phyloP scores from a whole-genome alignment of 2,888 invertebrate genomes.

The Ectemnius cavifrons region DNA sequence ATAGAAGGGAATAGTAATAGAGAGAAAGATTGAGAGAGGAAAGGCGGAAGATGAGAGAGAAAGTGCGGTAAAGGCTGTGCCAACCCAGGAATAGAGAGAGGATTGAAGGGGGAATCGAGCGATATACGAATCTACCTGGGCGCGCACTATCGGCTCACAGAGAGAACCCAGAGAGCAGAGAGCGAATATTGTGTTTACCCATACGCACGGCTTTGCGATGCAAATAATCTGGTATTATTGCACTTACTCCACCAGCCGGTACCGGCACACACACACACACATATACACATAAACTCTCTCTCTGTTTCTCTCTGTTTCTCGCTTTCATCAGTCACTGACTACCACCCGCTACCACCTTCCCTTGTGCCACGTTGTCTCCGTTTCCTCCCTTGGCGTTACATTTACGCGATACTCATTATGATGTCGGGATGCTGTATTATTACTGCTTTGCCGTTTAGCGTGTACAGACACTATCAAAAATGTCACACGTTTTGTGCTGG shows the following conservation, averaged over 20 bases:
- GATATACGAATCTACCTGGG: slow-evolving; percentile 69
- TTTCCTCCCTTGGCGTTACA: slow-evolving; percentile 36
- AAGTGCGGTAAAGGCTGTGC: slow-evolving; percentile 6
- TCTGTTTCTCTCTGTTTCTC: slow-evolving; percentile 38
- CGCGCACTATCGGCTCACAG: slow-evolving; percentile 68
- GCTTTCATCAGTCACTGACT: slow-evolving; percentile 11
- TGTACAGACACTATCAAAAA: background rate
- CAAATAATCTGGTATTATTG: slow-evolving; percentile 78
- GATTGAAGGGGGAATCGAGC: slow-evolving; percentile 46
- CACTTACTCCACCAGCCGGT: slow-evolving; percentile 72
- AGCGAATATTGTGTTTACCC: slow-evolving; percentile 78
- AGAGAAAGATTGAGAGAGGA: slow-evolving; percentile 7
- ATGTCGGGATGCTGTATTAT: slow-evolving; percentile 35
- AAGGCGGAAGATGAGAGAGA: slow-evolving; percentile 15
- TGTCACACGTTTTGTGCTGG: background rate
- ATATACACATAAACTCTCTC: too few species aligned
- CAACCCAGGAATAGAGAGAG: too few species aligned
- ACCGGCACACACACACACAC: slow-evolving; percentile 34
- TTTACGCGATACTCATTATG: slow-evolving; percentile 39
- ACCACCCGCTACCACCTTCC: slow-evolving; percentile 31
- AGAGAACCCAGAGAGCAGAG: slow-evolving; percentile 65
- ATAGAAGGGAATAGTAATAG: slow-evolving; percentile 18
- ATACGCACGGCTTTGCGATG: slow-evolving; percentile 77
- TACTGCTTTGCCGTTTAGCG: slow-evolving; percentile 25
- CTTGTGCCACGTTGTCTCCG: background rate